phyloP scores from a whole-genome alignment of 2,888 invertebrate genomes.

The Ashinkailepas kermadecensis region DNA sequence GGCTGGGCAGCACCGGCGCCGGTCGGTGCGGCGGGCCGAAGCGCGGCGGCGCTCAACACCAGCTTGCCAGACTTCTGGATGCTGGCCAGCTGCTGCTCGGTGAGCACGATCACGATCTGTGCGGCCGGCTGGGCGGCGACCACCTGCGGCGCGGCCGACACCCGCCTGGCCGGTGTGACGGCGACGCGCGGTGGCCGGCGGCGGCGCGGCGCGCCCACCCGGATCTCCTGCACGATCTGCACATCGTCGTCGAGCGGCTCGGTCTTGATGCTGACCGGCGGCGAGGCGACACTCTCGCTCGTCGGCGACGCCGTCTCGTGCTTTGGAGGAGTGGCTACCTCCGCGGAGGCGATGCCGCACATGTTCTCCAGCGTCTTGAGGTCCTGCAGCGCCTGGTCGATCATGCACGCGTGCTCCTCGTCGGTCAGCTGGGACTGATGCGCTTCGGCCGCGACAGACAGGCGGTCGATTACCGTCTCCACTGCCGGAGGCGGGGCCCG shows the following conservation, averaged over 20 bases:
- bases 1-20: not conserved
- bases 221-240: not conserved
- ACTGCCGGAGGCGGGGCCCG: no score
- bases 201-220: not conserved
- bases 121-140: not conserved
- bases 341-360: not conserved
- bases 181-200: not conserved
- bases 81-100: not conserved
- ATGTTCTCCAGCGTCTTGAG: conserved; percentile 1
- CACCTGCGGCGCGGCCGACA: no score
- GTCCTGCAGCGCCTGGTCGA: conserved; percentile 14
- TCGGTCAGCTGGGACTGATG: not conserved
- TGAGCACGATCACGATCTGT: not conserved
- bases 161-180: not conserved
- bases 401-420: not conserved
- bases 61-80: not conserved
- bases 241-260: not conserved
- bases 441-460: no score
- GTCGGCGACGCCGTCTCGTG: not conserved
- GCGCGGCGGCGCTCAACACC: not conserved
- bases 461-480: no score
- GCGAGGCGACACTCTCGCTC: not conserved
- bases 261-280: not conserved
- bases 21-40: not conserved
- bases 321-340: not conserved